Percentiles rank a stretch among this genome's conserved stretches.
Evolutionary conservation across 2,113 vertebrate species (phyloP).

Genomic region (Paratilapia polleni): DNA sequence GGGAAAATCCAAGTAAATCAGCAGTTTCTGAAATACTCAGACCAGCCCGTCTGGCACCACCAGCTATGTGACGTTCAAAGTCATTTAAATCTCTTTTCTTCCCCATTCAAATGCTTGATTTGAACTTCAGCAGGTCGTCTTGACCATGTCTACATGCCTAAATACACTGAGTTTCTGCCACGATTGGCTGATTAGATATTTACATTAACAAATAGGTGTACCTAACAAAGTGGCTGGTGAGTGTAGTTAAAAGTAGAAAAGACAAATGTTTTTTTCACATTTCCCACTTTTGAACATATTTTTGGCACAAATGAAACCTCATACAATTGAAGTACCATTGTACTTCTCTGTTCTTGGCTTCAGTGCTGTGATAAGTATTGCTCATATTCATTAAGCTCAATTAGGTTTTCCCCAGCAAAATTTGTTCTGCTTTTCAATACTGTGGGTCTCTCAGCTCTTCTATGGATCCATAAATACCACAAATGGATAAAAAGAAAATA

Average conservation of each 20-base stretch:
- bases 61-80: no score
- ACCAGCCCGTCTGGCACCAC: no score
- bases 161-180: not conserved
- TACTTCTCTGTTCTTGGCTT: not conserved
- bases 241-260: not conserved
- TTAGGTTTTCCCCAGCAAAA: conserved; percentile 7
- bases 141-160: not conserved
- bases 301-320: not conserved
- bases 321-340: not conserved
- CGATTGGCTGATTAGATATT: not conserved
- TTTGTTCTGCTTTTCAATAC: conserved; percentile 21
- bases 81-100: no score
- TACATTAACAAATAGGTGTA: not conserved
- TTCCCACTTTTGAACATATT: not conserved
- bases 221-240: not conserved
- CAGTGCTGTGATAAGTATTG: conserved; percentile 3
- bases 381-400: conserved; percentile 35
- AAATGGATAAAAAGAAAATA: conserved; percentile 11
- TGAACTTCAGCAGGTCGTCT: not conserved
- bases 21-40: no score
- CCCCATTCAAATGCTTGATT: no score
- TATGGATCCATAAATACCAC: conserved; percentile 22
- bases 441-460: conserved; percentile 16
- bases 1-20: no score
- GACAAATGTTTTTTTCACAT: not conserved